Evolutionary conservation across 37 sponge, comb jelly and placozoan genomes (phyloP).

Genomic region (Mnemiopsis leidyi): DNA sequence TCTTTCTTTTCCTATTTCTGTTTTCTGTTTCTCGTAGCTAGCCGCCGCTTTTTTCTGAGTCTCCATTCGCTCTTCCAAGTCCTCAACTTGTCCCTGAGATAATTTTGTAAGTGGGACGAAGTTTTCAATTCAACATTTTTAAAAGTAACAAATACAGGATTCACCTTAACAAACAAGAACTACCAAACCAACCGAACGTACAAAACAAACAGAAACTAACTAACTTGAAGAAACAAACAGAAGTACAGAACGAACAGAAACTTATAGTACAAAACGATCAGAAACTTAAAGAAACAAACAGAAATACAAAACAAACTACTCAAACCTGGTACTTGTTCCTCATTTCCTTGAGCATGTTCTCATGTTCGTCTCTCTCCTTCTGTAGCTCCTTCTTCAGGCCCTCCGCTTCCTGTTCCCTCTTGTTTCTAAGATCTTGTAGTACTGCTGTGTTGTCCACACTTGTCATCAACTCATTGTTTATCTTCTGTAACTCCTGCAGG

Average conservation of each 20-base stretch:
- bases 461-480: constrained; percentile 80
- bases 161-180: neutral
- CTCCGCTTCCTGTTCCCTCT: constrained; percentile 81
- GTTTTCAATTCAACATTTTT: too few species aligned
- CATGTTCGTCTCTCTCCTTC: constrained; percentile 77
- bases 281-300: too few species aligned
- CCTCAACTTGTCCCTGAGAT: constrained; percentile 73
- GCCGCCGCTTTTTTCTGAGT: constrained; percentile 68
- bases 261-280: too few species aligned
- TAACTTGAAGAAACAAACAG: too few species aligned
- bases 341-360: constrained; percentile 71
- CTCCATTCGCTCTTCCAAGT: constrained; percentile 89
- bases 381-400: constrained; percentile 80
- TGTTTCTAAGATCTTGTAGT: constrained; percentile 78
- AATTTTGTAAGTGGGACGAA: neutral
- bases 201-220: neutral
- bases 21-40: constrained; percentile 56
- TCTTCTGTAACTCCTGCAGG: constrained; percentile 82
- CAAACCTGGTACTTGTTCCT: constrained; percentile 70
- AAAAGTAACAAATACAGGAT: neutral
- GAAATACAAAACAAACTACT: neutral
- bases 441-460: constrained; percentile 74
- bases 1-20: constrained; percentile 8
- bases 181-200: neutral
- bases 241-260: too few species aligned